Evolutionary conservation across 2,797 vertebrate genomes (phyloP).

Genomic region (Chaenodraco wilsoni): DNA sequence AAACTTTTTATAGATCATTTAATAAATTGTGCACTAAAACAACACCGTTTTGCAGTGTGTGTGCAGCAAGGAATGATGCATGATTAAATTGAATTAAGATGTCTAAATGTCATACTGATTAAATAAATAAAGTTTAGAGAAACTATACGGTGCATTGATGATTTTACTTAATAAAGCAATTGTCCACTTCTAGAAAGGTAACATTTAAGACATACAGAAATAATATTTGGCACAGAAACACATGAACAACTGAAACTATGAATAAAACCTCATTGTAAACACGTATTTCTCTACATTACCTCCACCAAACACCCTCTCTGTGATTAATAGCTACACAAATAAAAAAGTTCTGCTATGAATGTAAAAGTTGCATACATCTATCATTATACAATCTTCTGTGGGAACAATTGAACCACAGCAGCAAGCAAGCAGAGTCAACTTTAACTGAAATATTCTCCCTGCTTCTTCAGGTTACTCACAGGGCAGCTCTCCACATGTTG

Average conservation of each 20-base stretch:
- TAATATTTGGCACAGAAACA: not conserved
- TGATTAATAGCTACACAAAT: not conserved
- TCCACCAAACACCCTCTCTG: not conserved
- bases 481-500: not conserved
- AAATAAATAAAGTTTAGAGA: conserved; percentile 10
- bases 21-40: not conserved
- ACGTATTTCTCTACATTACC: not conserved
- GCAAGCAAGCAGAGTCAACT: not conserved
- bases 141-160: not conserved
- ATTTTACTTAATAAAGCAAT: not conserved
- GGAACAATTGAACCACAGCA: not conserved
- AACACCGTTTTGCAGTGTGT: not conserved
- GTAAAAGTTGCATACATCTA: not conserved
- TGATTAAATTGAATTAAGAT: not conserved
- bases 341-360: not conserved
- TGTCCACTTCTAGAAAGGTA: not conserved
- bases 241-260: not conserved
- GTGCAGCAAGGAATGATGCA: not conserved
- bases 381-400: not conserved
- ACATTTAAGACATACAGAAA: not conserved
- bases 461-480: conserved; percentile 16
- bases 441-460: not conserved
- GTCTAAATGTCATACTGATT: conserved; percentile 1
- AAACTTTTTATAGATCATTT: conserved; percentile 2
- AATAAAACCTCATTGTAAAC: conserved; percentile 14